Evolutionary conservation across 1,140 invertebrate species (phyloP), one percentile per base, ranked within the genome.

Genomic region (Triops cancriformis): DNA sequence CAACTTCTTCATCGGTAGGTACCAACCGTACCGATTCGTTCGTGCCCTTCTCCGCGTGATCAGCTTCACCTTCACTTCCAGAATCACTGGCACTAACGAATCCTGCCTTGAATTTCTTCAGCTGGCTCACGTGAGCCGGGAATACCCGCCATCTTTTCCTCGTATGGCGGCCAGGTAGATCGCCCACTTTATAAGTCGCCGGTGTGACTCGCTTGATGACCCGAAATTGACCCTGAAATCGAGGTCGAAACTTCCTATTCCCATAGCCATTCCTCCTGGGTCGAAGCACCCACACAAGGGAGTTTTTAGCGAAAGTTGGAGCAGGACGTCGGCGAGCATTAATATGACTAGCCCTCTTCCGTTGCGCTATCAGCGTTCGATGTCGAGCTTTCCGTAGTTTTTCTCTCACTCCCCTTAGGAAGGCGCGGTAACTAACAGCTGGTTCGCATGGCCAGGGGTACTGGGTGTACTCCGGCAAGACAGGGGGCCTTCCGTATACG

Each of bases 151-250:
- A 26, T 31, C 74, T 26, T 42, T 75, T 75, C 31, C 42, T 75
- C 18, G 74, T 75, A 28, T 37, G 28, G n/a, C 23, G 1, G 26
- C 26, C 64, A n/a, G 76, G 76, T 18, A 73, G 26, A 9, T 77
- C 76, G 11, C 37, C 51, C 14, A 77, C 28, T 9, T 37, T 51
- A 41, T 77, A 77, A 18, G 76, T 77, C n/a, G 41, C 51, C 11
- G 51, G 18, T 18, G n/a, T 42, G 45, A 77, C 18, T 27, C 11
- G n/a, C n/a, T 23, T 77, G 10, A 42, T 28, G 26, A 77, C n/a
- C 51, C 72, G 23, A 45, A 77, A 72, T 77, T 43, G 76, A 14
- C 76, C 76, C 23, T 72, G 9, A 37, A 72, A 77, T 31, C 72
- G 51, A 6, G 76, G 76, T 28, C 26, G 76, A 26, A 77, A 72